A percentile compares a stretch with the other conserved stretches of the same genome.
phyloP scores from a whole-genome alignment of 2,797 vertebrate species.

The Cyclopterus lumpus region DNA sequence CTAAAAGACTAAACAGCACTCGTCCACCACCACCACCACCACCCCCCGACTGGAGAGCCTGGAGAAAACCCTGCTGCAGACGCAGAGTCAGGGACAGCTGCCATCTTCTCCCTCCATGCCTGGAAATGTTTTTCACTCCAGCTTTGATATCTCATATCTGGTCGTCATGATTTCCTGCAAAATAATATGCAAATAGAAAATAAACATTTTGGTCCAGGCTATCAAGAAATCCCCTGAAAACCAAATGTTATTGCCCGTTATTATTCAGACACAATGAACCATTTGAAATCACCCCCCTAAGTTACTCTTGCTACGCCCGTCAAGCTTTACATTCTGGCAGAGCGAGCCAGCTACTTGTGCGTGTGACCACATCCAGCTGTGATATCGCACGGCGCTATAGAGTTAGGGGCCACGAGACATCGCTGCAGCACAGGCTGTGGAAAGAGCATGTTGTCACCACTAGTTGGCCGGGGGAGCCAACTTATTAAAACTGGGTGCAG shows the following conservation, averaged over 20 bases:
- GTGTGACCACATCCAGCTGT: not conserved
- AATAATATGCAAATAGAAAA: not conserved
- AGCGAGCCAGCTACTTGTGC: not conserved
- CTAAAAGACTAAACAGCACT: slow-evolving; percentile 47
- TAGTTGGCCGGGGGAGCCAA: not conserved
- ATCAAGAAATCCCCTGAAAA: slow-evolving; percentile 5
- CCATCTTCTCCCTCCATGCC: slow-evolving; percentile 24
- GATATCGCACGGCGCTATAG: not conserved
- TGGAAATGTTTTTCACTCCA: slow-evolving; percentile 81
- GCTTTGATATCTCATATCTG: slow-evolving; percentile 92
- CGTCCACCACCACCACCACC: slow-evolving; percentile 4
- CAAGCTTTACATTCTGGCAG: slow-evolving; percentile 2
- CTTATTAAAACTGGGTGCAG: not conserved
- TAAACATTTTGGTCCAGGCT: not conserved
- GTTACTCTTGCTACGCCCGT: not conserved
- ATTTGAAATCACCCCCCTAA: not conserved
- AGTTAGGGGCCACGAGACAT: not conserved
- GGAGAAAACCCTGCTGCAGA: slow-evolving; percentile 38
- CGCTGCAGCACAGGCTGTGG: not conserved
- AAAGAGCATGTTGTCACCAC: not conserved
- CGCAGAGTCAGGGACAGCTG: slow-evolving; percentile 38
- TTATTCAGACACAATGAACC: not conserved
- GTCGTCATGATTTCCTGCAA: slow-evolving; percentile 92
- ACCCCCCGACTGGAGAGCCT: slow-evolving; percentile 29
- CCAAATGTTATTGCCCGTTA: not conserved